Percentiles rank a stretch among this genome's conserved stretches.
These are phyloP conservation scores for Brachyistius frenatus DNA, from an alignment of 2,113 vertebrate species.

Conservation along the genomic window DNA sequence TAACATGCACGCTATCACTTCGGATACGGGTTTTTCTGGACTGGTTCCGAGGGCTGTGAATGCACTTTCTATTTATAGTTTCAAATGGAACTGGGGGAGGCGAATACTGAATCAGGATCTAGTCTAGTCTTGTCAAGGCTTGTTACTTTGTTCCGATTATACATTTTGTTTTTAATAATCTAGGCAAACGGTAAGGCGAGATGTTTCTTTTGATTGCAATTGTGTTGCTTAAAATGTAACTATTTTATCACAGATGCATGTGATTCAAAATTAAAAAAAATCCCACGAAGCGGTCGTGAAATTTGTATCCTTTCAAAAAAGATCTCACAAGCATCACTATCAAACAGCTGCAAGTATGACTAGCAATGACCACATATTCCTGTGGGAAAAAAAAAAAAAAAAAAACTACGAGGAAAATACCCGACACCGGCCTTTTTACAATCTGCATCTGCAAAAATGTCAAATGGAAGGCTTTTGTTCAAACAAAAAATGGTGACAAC, in stretches of 20 bases:
- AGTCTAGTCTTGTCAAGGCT: conserved; percentile 14
- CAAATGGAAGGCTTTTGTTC: conserved; percentile 52
- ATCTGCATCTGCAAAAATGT: conserved; percentile 43
- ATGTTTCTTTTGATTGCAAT: not conserved
- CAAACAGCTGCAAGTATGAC: not conserved
- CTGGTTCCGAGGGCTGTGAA: conserved; percentile 6
- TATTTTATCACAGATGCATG: not conserved
- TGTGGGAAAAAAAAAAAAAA: not conserved
- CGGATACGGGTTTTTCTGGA: conserved; percentile 24
- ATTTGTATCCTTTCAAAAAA: not conserved
- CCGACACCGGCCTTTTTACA: conserved; percentile 2
- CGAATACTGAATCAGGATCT: conserved; percentile 26
- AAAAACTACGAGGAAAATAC: conserved; percentile 4
- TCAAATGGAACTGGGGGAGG: not conserved
- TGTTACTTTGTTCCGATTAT: conserved; percentile 12
- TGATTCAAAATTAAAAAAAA: not conserved
- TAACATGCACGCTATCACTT: not conserved
- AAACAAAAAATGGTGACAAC: conserved; percentile 42
- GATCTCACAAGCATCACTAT: too few species aligned
- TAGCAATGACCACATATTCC: not conserved
- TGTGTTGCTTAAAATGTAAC: not conserved
- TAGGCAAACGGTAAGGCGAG: not conserved
- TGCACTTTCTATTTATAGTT: conserved; percentile 44
- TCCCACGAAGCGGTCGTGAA: not conserved
- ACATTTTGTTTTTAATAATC: not conserved